A percentile compares a stretch with the other conserved stretches of the same genome.
Conservation (phyloP, 2,888 invertebrate genomes). For the Branchipolynoe longqiensis region DNA sequence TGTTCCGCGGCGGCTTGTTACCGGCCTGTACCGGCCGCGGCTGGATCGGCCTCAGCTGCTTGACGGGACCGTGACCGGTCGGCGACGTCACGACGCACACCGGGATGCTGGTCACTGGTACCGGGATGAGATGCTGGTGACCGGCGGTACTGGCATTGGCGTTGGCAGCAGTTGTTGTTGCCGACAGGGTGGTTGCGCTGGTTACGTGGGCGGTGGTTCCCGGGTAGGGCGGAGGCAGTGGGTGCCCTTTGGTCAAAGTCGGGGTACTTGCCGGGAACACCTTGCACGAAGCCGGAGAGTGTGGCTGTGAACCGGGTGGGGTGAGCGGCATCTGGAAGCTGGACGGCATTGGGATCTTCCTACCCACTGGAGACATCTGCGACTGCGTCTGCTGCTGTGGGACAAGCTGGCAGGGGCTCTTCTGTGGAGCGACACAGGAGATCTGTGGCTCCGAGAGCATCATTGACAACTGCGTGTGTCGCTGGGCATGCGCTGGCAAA, state of each 20-base stretch:
- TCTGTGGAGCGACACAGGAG: background rate
- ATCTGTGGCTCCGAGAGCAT: background rate
- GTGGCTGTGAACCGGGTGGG: slow-evolving; percentile 41
- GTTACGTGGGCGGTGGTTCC: background rate
- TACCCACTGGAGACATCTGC: background rate
- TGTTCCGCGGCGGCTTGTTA: slow-evolving; percentile 62
- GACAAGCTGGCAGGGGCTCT: slow-evolving; percentile 34
- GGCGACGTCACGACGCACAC: background rate
- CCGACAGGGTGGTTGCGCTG: background rate
- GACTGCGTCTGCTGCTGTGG: background rate
- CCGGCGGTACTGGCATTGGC: background rate
- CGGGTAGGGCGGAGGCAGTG: background rate
- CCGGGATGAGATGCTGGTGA: background rate
- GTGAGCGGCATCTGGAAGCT: background rate
- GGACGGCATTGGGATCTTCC: background rate
- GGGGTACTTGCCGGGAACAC: background rate
- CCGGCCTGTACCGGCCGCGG: slow-evolving; percentile 54
- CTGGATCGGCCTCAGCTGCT: slow-evolving; percentile 8
- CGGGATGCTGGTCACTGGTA: slow-evolving; percentile 9
- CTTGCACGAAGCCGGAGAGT: slow-evolving; percentile 12
- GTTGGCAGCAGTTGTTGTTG: background rate
- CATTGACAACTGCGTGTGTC: background rate
- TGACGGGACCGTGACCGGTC: background rate
- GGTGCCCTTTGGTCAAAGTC: background rate
- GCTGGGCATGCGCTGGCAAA: background rate